Evolutionary conservation across 2,113 vertebrate genomes (phyloP).

Genomic region (Brienomyrus longianalis): DNA sequence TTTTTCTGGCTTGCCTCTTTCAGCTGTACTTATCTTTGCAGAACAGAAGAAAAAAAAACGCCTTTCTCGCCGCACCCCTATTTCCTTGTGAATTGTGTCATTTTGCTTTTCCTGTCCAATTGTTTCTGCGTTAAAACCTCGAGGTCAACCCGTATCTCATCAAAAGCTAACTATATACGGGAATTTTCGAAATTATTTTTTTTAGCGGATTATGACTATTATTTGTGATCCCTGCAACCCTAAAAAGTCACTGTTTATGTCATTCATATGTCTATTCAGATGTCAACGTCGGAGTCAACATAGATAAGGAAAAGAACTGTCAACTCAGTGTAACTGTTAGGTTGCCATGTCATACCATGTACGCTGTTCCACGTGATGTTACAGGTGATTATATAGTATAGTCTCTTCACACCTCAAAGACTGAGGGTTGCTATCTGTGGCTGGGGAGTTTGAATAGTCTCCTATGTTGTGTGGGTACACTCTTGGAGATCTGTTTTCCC

Average conservation of each 20-base stretch:
- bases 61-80: neutral
- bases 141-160: neutral
- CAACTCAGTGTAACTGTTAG: neutral
- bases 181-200: neutral
- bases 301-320: neutral
- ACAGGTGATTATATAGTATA: neutral
- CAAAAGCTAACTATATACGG: neutral
- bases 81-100: neutral
- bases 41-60: neutral
- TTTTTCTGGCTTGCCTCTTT: neutral
- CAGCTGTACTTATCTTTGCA: constrained; percentile 1
- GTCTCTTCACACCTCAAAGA: neutral
- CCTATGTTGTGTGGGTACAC: neutral
- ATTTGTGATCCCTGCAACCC: neutral
- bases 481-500: neutral
- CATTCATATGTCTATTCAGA: neutral
- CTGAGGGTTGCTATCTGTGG: neutral
- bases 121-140: neutral
- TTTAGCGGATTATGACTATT: neutral
- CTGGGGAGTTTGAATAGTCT: neutral
- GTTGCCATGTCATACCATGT: neutral
- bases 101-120: neutral
- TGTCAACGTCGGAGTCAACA: neutral
- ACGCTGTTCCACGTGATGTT: neutral
- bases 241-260: neutral